Conservation (phyloP, 1,140 invertebrate species). For the Leucophenga varia region DNA sequence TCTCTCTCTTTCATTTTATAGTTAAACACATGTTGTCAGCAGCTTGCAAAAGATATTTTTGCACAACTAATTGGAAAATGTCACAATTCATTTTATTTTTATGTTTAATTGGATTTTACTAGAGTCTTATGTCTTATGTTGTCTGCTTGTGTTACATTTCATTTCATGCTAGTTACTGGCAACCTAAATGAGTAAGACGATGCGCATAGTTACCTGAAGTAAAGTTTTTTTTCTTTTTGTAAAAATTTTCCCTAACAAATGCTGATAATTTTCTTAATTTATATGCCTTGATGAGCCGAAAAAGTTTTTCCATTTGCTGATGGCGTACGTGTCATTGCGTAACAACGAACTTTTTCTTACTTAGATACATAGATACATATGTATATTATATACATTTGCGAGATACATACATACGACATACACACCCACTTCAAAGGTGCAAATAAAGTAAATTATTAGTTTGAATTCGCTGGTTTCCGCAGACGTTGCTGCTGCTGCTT, state of each 20-base stretch:
- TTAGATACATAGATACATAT: no score
- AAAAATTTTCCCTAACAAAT: slow-evolving; percentile 34
- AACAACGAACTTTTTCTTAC: no score
- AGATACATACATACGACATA: no score
- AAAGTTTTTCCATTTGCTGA: slow-evolving; percentile 52
- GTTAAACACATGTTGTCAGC: slow-evolving; percentile 51
- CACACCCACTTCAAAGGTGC: slow-evolving; percentile 46
- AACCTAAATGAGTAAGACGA: no score
- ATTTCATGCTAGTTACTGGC: no score
- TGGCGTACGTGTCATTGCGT: slow-evolving; percentile 39
- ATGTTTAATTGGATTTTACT: slow-evolving; percentile 54
- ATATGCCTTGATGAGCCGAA: slow-evolving; percentile 39
- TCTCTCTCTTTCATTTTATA: no score
- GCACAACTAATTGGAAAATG: slow-evolving; percentile 48
- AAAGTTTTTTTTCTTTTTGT: no score
- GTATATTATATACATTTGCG: no score
- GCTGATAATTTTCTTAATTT: slow-evolving; percentile 54
- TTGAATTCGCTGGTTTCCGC: slow-evolving; percentile 15
- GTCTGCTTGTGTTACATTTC: slow-evolving; percentile 25
- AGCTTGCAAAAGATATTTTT: slow-evolving; percentile 29
- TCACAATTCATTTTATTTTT: slow-evolving; percentile 53
- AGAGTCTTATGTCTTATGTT: no score
- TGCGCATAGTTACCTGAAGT: no score
- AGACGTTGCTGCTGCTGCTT: no score
- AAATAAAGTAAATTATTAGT: slow-evolving; percentile 54